Conservation (phyloP, 1,140 invertebrate genomes). For the Achroia grisella region DNA sequence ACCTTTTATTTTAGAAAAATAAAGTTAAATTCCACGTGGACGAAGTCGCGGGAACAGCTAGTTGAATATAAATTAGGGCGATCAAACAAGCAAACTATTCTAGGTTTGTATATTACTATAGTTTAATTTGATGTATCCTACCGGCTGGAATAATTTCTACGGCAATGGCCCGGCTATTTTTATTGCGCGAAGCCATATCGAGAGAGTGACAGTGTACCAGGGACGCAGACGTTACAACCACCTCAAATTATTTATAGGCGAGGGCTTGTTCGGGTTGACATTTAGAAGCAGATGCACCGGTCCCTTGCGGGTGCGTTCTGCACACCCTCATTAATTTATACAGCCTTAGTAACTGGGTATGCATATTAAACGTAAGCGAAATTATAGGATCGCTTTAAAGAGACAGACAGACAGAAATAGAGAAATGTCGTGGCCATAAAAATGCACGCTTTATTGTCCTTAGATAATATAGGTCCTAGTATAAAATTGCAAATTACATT, state of each 20-base stretch:
- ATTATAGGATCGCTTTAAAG: too few species aligned
- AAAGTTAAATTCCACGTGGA: too few species aligned
- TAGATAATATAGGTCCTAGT: too few species aligned
- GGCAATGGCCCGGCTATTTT: constrained; percentile 51
- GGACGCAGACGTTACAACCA: constrained; percentile 33
- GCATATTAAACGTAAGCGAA: constrained; percentile 21
- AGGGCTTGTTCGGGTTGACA: constrained; percentile 55
- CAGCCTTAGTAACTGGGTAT: constrained; percentile 47
- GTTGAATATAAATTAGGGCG: too few species aligned
- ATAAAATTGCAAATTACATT: too few species aligned
- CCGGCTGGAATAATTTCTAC: constrained; percentile 47
- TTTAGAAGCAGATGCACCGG: constrained; percentile 67
- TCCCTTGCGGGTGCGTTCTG: constrained; percentile 33
- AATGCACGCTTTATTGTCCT: background rate
- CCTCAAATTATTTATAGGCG: constrained; percentile 68
- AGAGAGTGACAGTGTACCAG: constrained; percentile 31
- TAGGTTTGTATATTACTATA: background rate
- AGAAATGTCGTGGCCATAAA: too few species aligned
- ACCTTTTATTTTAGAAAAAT: too few species aligned
- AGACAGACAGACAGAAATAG: too few species aligned
- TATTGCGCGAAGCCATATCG: constrained; percentile 55
- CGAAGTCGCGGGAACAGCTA: too few species aligned
- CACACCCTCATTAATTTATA: constrained; percentile 60
- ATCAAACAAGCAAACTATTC: too few species aligned
- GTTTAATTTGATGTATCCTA: constrained; percentile 3